Percentiles rank a stretch among this genome's conserved stretches.
Conservation (phyloP, 2,888 invertebrate genomes). For the Caenorhabditis macrosperma region DNA sequence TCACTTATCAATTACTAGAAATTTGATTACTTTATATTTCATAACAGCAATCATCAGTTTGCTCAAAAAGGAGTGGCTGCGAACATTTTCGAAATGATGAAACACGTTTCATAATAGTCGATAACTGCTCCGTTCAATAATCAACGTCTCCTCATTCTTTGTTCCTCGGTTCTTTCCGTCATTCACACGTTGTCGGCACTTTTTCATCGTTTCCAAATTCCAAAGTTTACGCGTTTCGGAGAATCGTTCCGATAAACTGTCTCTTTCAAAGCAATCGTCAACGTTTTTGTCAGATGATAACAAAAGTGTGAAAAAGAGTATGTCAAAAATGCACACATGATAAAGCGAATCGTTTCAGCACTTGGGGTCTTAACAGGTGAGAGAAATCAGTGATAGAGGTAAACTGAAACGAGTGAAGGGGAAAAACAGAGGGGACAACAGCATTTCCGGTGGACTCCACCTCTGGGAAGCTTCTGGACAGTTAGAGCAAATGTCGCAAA, state of each 20-base stretch:
- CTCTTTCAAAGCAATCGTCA: slow-evolving; percentile 19
- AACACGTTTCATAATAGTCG: slow-evolving; percentile 27
- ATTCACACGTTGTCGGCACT: slow-evolving; percentile 15
- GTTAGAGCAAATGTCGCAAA: neutral
- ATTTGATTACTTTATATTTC: slow-evolving; percentile 18
- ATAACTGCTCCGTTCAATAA: slow-evolving; percentile 25
- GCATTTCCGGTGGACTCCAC: neutral
- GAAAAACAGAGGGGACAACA: neutral
- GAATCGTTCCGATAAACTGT: slow-evolving; percentile 30
- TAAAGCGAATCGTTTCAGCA: neutral
- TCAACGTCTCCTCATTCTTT: neutral
- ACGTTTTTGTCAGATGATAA: slow-evolving; percentile 26
- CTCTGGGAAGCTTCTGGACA: neutral
- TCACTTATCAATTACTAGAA: neutral
- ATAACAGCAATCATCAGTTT: slow-evolving; percentile 18
- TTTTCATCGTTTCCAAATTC: slow-evolving; percentile 20
- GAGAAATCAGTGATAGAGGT: neutral
- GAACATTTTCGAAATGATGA: slow-evolving; percentile 17
- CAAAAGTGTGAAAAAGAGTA: slow-evolving; percentile 36
- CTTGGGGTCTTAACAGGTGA: neutral
- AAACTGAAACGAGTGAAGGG: neutral
- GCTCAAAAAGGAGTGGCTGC: slow-evolving; percentile 1
- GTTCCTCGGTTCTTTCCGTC: neutral
- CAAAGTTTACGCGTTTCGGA: slow-evolving; percentile 49
- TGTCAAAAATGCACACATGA: slow-evolving; percentile 35